Conservation (phyloP, 2,113 vertebrate genomes). For the Cavia porcellus region DNA sequence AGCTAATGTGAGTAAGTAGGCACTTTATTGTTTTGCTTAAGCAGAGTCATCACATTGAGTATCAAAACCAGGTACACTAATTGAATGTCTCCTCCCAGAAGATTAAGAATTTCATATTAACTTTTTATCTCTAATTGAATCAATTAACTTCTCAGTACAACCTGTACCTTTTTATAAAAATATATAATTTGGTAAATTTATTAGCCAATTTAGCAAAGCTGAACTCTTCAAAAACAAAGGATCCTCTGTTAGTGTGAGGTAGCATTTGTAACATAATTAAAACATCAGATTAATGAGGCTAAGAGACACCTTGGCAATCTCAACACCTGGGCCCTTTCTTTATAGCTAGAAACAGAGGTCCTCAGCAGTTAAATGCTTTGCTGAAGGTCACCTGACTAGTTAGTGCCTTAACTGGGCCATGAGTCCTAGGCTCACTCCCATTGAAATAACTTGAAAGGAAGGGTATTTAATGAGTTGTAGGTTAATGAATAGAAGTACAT, state of each 20-base stretch:
- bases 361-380: background rate
- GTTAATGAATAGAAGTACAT: conserved; percentile 60
- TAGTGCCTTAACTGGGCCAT: background rate
- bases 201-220: conserved; percentile 31
- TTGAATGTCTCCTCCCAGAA: conserved; percentile 55
- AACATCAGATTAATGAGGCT: background rate
- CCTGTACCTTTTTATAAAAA: background rate
- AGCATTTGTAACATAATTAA: background rate
- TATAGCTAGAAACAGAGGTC: background rate
- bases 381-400: background rate
- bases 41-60: background rate
- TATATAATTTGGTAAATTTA: conserved; percentile 45
- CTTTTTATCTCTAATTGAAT: conserved; percentile 66
- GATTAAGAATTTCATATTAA: conserved; percentile 49
- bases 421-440: background rate
- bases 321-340: background rate
- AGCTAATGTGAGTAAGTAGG: background rate
- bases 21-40: conserved; percentile 17
- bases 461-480: conserved; percentile 40
- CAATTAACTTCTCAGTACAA: conserved; percentile 67
- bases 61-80: background rate
- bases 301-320: background rate
- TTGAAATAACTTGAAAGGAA: conserved; percentile 22
- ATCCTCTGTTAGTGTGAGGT: background rate
- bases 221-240: background rate